These are phyloP conservation scores for Pachypanchax playfairii DNA, from an alignment of 2,113 vertebrate genomes.

Conservation along the genomic window DNA sequence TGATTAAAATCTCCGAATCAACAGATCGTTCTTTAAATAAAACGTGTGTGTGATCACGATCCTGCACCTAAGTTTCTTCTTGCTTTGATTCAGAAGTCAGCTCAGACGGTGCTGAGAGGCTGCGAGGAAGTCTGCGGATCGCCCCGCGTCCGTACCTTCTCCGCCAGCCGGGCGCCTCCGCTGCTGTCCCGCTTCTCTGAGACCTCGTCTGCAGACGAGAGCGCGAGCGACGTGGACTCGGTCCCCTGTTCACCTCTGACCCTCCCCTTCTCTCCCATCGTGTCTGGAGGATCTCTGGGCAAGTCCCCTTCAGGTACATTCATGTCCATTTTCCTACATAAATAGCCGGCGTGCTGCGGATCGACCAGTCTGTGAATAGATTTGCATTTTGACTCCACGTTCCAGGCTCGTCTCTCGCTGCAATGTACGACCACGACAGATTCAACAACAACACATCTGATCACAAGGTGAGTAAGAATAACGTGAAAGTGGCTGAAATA, in stretches of 20 bases:
- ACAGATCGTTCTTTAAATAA: neutral
- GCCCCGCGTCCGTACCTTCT: constrained; percentile 85
- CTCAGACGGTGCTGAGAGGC: constrained; percentile 90
- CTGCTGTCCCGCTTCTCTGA: constrained; percentile 88
- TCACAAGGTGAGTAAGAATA: constrained; percentile 82
- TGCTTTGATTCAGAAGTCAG: constrained; percentile 82
- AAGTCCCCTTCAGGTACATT: constrained; percentile 64
- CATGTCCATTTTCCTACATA: neutral
- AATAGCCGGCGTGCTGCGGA: neutral
- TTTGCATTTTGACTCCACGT: constrained; percentile 23
- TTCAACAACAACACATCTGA: constrained; percentile 78
- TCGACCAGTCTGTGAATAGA: neutral
- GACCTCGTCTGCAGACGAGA: constrained; percentile 89
- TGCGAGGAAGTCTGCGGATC: constrained; percentile 94
- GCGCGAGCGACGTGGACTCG: constrained; percentile 89
- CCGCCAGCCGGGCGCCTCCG: constrained; percentile 81
- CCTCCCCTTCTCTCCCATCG: constrained; percentile 65
- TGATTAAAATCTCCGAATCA: neutral
- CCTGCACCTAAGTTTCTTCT: neutral
- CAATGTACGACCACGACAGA: constrained; percentile 81
- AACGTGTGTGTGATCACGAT: too few relatives aligned
- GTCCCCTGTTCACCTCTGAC: constrained; percentile 86
- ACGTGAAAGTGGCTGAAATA: too few relatives aligned
- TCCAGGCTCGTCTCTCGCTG: constrained; percentile 84
- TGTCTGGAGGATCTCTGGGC: constrained; percentile 62